These are phyloP conservation scores for Latheticus oryzae DNA, from an alignment of 2,888 invertebrate species.

Conservation along the genomic window DNA sequence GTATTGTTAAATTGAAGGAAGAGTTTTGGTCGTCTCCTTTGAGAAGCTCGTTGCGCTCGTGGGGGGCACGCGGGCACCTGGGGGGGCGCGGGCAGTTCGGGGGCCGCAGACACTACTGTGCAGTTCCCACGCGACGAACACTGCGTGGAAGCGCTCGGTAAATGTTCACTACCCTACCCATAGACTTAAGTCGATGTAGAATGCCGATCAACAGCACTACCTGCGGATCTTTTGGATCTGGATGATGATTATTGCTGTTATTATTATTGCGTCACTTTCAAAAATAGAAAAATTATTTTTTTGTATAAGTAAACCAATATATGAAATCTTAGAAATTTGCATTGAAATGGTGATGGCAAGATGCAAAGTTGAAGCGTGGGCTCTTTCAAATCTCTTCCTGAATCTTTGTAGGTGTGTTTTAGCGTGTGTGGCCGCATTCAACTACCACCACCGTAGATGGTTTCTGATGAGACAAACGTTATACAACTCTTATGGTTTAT, in stretches of 20 bases:
- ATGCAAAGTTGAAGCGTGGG: conserved; percentile 40
- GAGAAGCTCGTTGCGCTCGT: conserved; percentile 59
- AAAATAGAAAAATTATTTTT: conserved; percentile 27
- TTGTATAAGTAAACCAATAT: too few relatives aligned
- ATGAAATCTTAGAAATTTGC: too few relatives aligned
- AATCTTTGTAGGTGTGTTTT: conserved; percentile 42
- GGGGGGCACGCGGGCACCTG: conserved; percentile 57
- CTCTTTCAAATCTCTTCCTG: conserved; percentile 44
- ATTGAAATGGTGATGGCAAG: conserved; percentile 31
- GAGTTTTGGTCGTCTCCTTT: conserved; percentile 17
- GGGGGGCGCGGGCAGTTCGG: conserved; percentile 59
- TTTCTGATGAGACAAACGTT: too few relatives aligned
- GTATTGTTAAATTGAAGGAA: conserved; percentile 26
- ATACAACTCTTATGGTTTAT: too few relatives aligned
- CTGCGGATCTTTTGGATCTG: conserved; percentile 22
- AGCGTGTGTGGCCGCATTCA: conserved; percentile 41
- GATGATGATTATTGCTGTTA: conserved; percentile 17
- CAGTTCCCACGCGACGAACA: conserved; percentile 73
- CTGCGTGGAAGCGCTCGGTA: conserved; percentile 66
- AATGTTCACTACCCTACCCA: conserved; percentile 57
- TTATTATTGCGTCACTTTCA: conserved; percentile 19
- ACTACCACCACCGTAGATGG: conserved; percentile 41
- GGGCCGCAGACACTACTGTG: conserved; percentile 70
- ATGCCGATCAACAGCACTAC: conserved; percentile 31
- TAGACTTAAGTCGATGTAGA: conserved; percentile 40